A percentile compares a stretch with the other conserved stretches of the same genome.
Conservation (phyloP, 2,113 vertebrate species). For the Neotoma lepida region DNA sequence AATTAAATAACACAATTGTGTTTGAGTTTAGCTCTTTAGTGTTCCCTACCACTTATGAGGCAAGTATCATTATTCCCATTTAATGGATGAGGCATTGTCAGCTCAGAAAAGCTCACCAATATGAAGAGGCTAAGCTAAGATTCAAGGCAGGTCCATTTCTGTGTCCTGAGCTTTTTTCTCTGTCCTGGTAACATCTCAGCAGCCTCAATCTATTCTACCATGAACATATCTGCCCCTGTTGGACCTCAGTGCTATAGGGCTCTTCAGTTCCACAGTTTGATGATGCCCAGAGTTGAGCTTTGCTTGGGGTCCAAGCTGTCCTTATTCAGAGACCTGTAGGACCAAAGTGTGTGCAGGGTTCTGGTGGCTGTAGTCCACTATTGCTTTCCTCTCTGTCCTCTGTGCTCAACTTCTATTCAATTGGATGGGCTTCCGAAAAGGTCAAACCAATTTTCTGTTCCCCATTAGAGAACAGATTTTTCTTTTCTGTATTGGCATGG, state of each 20-base stretch:
- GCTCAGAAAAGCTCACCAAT: constrained; percentile 11
- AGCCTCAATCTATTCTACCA: background rate
- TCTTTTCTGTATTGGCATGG: background rate
- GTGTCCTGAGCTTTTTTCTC: background rate
- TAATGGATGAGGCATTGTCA: constrained; percentile 22
- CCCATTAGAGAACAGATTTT: background rate
- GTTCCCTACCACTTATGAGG: background rate
- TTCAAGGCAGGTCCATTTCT: background rate
- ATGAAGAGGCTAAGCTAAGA: background rate
- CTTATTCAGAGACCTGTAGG: background rate
- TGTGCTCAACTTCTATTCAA: background rate
- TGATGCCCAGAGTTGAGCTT: background rate
- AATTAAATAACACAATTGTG: background rate
- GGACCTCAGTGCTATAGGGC: no score
- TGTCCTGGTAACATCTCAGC: background rate
- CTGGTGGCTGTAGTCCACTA: background rate
- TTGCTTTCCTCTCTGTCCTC: background rate
- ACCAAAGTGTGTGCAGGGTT: background rate
- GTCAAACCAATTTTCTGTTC: background rate
- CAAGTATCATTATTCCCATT: background rate
- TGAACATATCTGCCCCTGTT: background rate
- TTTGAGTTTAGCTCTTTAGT: background rate
- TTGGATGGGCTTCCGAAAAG: background rate
- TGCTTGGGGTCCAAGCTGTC: background rate
- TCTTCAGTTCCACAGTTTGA: background rate